Base-by-base conservation (phyloP, 2,888 invertebrate species). In the Herminia tarsipennalis region DNA sequence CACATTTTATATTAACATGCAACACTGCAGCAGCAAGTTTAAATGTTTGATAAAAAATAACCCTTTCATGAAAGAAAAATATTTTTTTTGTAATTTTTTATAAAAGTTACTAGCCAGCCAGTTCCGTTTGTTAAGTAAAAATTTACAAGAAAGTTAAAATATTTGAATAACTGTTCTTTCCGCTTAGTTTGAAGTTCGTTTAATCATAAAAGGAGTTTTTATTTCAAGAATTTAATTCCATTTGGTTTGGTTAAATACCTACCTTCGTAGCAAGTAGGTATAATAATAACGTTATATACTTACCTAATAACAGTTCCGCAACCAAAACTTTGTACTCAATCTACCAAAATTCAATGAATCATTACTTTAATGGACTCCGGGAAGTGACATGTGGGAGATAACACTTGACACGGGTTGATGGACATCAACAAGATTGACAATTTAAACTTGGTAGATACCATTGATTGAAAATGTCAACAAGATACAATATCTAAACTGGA, bases 401-500 rank as follows among this genome's bases (percentile, higher is more conserved):
- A 39, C 52, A 50, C 52, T 45, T 65, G 62, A 64, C 59, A 61
- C 59, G 53, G 57, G 38, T 49, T 51, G 46, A 40, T 27, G 33
- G 21, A 48, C 34, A 42, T 29, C 25, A 50, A 44, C 40, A 35
- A 45, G 52, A 54, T 64, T 57, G 62, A 47, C 56, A 53, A 53
- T 59, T 51, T 49, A 51, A 58, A 59, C 44, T 58, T 56, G 24
- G 29, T 32, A 48, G 47, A 55, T 55, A 70, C 53, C 51, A 66
- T 66, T 78, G 76, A 80, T 78, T 76, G 76, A 73, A 76, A 78
- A 74, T 64, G 75, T 78, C 77, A 74, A 73, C 67, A 49, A 60
- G 76, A 79, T 75, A 82, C 74, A 73, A 76, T 78, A 78, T 73
- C 66, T 71, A 73, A 76, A 82, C 73, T 78, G 64, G 80, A 70